A percentile compares a stretch with the other conserved stretches of the same genome.
Evolutionary conservation across 2,888 invertebrate genomes (phyloP).

Genomic region (Schrankia costaestrigalis): DNA sequence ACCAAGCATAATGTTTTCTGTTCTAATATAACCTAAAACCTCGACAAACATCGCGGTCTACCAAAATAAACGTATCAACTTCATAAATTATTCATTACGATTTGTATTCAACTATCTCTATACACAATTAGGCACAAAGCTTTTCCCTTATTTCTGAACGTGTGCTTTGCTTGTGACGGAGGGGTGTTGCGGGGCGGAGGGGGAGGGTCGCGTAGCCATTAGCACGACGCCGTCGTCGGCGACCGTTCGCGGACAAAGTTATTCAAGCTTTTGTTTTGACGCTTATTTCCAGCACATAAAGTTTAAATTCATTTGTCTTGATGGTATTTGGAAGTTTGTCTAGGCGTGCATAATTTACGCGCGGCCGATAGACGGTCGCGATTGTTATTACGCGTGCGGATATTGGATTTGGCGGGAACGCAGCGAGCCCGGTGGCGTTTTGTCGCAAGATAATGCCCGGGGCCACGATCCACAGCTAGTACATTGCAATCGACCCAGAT

Average conservation of each 20-base stretch:
- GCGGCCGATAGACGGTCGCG: constrained; percentile 76
- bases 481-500: constrained; percentile 33
- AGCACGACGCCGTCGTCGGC: constrained; percentile 65
- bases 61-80: constrained; percentile 34
- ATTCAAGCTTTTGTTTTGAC: constrained; percentile 16
- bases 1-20: constrained; percentile 3
- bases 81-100: constrained; percentile 45
- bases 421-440: constrained; percentile 43
- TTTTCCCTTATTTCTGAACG: constrained; percentile 64
- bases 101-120: constrained; percentile 48
- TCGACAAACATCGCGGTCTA: constrained; percentile 25
- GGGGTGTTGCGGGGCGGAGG: constrained; percentile 35
- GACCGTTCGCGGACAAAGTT: constrained; percentile 50
- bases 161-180: constrained; percentile 52
- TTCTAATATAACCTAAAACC: constrained; percentile 17
- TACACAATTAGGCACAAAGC: constrained; percentile 60
- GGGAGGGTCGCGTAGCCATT: constrained; percentile 65
- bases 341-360: constrained; percentile 76
- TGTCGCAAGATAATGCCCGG: constrained; percentile 57
- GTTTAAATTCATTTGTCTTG: constrained; percentile 25
- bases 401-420: constrained; percentile 73
- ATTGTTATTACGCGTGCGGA: constrained; percentile 78
- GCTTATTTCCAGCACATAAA: constrained; percentile 29
- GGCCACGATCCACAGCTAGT: constrained; percentile 27
- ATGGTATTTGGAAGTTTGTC: constrained; percentile 26